Evolutionary conservation across 2,113 vertebrate genomes (phyloP).

Genomic region (Hippocampus abdominalis): DNA sequence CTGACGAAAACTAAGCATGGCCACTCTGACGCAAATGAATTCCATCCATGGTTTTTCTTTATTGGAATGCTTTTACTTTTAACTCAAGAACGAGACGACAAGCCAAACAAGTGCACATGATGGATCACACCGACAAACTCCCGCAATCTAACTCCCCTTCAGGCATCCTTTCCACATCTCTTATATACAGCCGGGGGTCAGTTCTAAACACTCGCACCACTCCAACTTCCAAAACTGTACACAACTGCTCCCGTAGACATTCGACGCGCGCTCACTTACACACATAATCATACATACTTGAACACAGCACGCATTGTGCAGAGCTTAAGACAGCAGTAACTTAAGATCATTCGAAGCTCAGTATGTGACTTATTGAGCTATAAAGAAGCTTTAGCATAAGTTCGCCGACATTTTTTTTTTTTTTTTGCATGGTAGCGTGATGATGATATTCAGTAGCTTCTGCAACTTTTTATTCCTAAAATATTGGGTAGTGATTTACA

Average conservation of each 20-base stretch:
- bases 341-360: constrained; percentile 17
- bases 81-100: constrained; percentile 32
- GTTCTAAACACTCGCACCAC: constrained; percentile 28
- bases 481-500: constrained; percentile 12
- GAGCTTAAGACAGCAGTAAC: constrained; percentile 51
- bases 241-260: constrained; percentile 41
- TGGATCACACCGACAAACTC: constrained; percentile 36
- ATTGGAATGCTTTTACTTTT: constrained; percentile 1
- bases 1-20: constrained; percentile 4
- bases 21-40: background rate
- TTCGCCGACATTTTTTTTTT: constrained; percentile 25
- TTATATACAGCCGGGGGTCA: constrained; percentile 40
- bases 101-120: constrained; percentile 55
- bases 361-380: constrained; percentile 23
- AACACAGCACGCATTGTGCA: constrained; percentile 28
- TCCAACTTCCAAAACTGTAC: constrained; percentile 24
- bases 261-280: constrained; percentile 55
- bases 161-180: constrained; percentile 17
- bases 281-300: constrained; percentile 38
- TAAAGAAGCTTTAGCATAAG: constrained; percentile 21
- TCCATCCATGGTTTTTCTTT: constrained; percentile 26
- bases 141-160: constrained; percentile 17
- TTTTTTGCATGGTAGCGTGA: constrained; percentile 23
- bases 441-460: constrained; percentile 23
- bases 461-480: constrained; percentile 19